Percentiles rank a stretch among this genome's conserved stretches.
Evolutionary conservation across 1,140 invertebrate species (phyloP).

Genomic region (Mesaphorura yosii): DNA sequence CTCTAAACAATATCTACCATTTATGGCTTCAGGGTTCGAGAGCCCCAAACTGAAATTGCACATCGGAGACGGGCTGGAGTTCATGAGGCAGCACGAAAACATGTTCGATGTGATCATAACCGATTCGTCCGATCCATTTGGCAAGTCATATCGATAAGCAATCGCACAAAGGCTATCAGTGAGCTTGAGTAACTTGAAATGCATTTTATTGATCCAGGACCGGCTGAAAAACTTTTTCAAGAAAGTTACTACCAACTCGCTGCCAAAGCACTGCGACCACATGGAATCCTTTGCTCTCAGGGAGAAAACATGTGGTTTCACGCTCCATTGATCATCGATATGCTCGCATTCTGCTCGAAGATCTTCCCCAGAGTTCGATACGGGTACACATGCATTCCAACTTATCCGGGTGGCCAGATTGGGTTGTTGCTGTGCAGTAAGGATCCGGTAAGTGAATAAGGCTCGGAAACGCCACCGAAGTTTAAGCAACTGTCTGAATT

Average conservation of each 20-base stretch:
- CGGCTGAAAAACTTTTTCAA: conserved; percentile 53
- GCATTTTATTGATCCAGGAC: conserved; percentile 38
- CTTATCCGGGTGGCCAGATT: conserved; percentile 57
- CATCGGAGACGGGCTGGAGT: conserved; percentile 90
- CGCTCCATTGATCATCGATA: conserved; percentile 59
- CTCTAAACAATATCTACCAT: conserved; percentile 78
- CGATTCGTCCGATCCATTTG: conserved; percentile 92
- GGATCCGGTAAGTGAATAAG: conserved; percentile 40
- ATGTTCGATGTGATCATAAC: conserved; percentile 97
- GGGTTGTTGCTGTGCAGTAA: conserved; percentile 65
- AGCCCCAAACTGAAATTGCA: conserved; percentile 71
- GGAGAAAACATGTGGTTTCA: conserved; percentile 86
- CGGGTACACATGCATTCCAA: conserved; percentile 72
- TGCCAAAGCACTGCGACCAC: conserved; percentile 64
- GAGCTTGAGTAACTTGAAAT: background rate
- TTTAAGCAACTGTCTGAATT: background rate
- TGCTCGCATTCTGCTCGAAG: conserved; percentile 57
- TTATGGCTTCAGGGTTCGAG: conserved; percentile 75
- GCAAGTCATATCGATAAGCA: conserved; percentile 34
- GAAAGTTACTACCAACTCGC: conserved; percentile 80
- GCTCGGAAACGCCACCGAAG: background rate
- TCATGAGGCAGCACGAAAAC: conserved; percentile 69
- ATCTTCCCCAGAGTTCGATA: conserved; percentile 69
- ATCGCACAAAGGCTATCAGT: background rate
- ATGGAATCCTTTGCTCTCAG: conserved; percentile 85